Conservation (phyloP, 2,888 invertebrate genomes). For the Drosophila koepferae region DNA sequence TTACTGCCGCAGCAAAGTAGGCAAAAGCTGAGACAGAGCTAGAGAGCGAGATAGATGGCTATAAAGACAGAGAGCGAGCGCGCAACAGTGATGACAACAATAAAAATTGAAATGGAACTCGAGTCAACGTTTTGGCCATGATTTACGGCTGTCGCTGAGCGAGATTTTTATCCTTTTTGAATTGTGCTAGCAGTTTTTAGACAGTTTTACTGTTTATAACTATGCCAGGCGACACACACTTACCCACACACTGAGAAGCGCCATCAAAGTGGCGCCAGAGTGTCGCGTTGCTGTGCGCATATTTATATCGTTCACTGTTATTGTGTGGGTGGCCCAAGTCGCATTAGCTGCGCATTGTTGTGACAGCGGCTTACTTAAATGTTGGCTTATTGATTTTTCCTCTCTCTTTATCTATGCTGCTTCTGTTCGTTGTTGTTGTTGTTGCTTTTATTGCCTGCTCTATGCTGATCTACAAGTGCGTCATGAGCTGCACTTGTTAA, state of each 20-base stretch:
- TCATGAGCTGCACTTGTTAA: slow-evolving; percentile 44
- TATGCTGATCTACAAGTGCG: slow-evolving; percentile 40
- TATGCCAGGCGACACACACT: slow-evolving; percentile 30
- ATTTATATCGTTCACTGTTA: slow-evolving; percentile 71
- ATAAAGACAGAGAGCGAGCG: not conserved
- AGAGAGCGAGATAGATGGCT: not conserved
- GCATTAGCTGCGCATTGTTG: slow-evolving; percentile 62
- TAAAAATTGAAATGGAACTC: slow-evolving; percentile 62
- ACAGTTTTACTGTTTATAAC: slow-evolving; percentile 79
- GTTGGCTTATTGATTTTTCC: slow-evolving; percentile 72
- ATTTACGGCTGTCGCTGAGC: slow-evolving; percentile 65
- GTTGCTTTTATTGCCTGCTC: not conserved
- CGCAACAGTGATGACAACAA: slow-evolving; percentile 64
- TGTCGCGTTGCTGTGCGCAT: slow-evolving; percentile 50
- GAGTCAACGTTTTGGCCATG: slow-evolving; percentile 61
- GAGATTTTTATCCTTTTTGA: slow-evolving; percentile 74
- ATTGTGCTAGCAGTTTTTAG: slow-evolving; percentile 69
- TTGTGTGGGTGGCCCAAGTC: slow-evolving; percentile 32
- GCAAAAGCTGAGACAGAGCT: slow-evolving; percentile 29
- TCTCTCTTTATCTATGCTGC: not conserved
- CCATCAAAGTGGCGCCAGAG: slow-evolving; percentile 64
- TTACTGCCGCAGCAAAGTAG: slow-evolving; percentile 71
- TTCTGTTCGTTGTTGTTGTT: not conserved
- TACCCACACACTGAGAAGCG: slow-evolving; percentile 1
- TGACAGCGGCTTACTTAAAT: slow-evolving; percentile 64